Conservation (phyloP, 1,140 invertebrate genomes). For the Drosophila ercepeae region DNA sequence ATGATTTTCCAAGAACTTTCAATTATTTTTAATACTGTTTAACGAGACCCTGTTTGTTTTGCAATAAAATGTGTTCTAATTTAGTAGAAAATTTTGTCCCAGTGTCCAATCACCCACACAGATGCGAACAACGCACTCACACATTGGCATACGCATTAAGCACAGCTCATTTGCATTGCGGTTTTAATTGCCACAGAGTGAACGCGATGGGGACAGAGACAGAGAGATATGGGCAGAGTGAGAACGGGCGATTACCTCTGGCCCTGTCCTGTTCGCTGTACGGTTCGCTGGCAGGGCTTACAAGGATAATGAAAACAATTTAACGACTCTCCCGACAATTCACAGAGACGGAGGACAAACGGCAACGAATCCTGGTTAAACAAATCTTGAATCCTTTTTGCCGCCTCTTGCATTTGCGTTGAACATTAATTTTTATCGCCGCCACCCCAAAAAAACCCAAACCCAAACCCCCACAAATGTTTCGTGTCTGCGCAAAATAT, state of each 20-base stretch:
- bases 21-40: no score
- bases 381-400: slow-evolving; percentile 77
- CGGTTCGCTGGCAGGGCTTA: slow-evolving; percentile 55
- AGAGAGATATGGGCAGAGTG: slow-evolving; percentile 1
- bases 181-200: slow-evolving; percentile 70
- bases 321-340: slow-evolving; percentile 80
- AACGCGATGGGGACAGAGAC: not conserved
- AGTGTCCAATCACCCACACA: slow-evolving; percentile 26
- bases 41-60: no score
- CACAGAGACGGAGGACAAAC: slow-evolving; percentile 20
- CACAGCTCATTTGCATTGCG: slow-evolving; percentile 80
- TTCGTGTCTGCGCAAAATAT: slow-evolving; percentile 79
- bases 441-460: no score
- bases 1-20: no score
- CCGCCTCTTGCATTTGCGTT: slow-evolving; percentile 38
- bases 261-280: slow-evolving; percentile 4
- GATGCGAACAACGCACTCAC: slow-evolving; percentile 6
- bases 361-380: slow-evolving; percentile 58
- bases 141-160: slow-evolving; percentile 54
- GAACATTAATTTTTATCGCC: slow-evolving; percentile 18
- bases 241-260: slow-evolving; percentile 37
- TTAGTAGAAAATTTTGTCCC: not conserved
- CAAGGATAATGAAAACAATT: slow-evolving; percentile 82
- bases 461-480: not conserved
- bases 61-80: no score